Evolutionary conservation across 1,140 invertebrate genomes (phyloP), one percentile per base, ranked within the genome.

Genomic region (Trypoxylus dichotomus): DNA sequence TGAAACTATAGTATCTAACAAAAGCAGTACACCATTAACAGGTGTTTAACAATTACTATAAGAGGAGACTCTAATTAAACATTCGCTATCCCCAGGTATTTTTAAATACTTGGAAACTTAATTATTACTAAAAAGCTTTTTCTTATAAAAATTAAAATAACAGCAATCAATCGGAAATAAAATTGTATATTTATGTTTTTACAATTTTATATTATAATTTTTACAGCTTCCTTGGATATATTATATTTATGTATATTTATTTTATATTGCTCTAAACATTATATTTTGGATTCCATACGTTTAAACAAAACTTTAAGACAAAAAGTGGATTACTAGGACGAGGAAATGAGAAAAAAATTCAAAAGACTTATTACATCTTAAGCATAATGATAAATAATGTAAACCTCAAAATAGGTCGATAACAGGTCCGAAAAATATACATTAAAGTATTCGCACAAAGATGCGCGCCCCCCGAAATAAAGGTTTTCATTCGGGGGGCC

Each of bases 401-500:
- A 78, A 71, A 25, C 25, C 21, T 71, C 68, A 73, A n/a, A 32
- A 73, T 37, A 42, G 27, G 37, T 32, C 25, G 27, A 73, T 41
- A 73, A 73, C 37, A 37, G 71, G 19, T 27, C n/a, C 1, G 37
- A 73, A 73, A 63, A 63, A 63, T 63, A 63, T 63, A 63, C 60
- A 63, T 19, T 63, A 63, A 63, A 63, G 60, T 24, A 63, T 63
- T 63, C 19, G 60, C 60, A 63, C 60, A 63, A 63, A 63, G 60
- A 63, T 63, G 60, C 60, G 60, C 60, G 82, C 83, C 83, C 83
- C 83, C 83, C 83, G 83, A 84, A 81, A 76, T 77, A 74, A 32
- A 81, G 75, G 54, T 41, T 2, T 42, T 78, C 21, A 79, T 81
- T 84, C 83, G 83, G 83, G 83, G 83, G 83, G 83, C 81, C 75